These are phyloP conservation scores for Eleginops maclovinus DNA, from an alignment of 2,113 vertebrate genomes.

Conservation along the genomic window DNA sequence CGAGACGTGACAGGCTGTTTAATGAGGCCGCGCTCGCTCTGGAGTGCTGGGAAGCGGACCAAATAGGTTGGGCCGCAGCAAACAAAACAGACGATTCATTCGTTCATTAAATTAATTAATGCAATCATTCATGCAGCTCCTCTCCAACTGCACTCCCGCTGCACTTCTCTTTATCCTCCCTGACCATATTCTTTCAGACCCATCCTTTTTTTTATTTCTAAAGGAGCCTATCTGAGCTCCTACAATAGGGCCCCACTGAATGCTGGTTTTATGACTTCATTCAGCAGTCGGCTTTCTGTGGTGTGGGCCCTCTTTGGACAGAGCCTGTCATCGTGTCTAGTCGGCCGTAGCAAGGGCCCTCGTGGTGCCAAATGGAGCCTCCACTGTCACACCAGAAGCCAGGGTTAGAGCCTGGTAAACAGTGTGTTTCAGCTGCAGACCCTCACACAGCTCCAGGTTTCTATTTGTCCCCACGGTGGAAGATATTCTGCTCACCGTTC, in stretches of 20 bases:
- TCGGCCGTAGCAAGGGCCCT: constrained; percentile 23
- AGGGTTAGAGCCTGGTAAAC: constrained; percentile 16
- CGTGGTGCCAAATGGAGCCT: constrained; percentile 29
- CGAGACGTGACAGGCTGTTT: constrained; percentile 84
- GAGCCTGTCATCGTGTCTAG: constrained; percentile 44
- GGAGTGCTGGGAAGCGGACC: constrained; percentile 88
- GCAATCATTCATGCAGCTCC: constrained; percentile 30
- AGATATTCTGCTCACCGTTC: constrained; percentile 1
- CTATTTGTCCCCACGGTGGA: background rate
- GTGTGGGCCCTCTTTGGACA: constrained; percentile 8
- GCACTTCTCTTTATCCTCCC: constrained; percentile 3
- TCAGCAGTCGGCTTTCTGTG: constrained; percentile 13
- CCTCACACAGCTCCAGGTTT: background rate
- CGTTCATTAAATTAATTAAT: constrained; percentile 58
- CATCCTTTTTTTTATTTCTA: constrained; percentile 1
- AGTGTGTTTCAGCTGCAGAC: background rate
- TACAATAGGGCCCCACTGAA: constrained; percentile 46
- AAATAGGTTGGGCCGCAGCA: constrained; percentile 82
- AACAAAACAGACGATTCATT: constrained; percentile 80
- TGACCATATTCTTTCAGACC: constrained; percentile 10
- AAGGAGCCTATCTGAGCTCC: constrained; percentile 28
- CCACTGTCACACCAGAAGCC: constrained; percentile 14
- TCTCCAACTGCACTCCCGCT: constrained; percentile 2
- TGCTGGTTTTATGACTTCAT: constrained; percentile 50
- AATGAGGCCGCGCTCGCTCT: constrained; percentile 74